A percentile compares a stretch with the other conserved stretches of the same genome.
These are phyloP conservation scores for Caenorhabditis macrosperma DNA, from an alignment of 2,888 invertebrate genomes.

Conservation along the genomic window DNA sequence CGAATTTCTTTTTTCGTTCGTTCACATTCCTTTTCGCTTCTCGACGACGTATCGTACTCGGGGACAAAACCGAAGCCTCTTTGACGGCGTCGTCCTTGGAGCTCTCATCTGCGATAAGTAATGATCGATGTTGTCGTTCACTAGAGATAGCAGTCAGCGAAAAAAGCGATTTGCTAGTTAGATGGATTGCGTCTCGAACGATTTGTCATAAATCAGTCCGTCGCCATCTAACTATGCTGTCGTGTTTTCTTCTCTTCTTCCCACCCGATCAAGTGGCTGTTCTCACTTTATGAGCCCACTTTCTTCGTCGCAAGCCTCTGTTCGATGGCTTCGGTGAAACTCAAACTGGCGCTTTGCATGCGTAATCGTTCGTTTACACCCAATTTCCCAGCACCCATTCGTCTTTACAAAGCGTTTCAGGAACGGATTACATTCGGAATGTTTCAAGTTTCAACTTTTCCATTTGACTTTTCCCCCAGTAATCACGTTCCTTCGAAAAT, in stretches of 20 bases:
- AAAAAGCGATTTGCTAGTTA: conserved; percentile 44
- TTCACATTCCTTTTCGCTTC: conserved; percentile 22
- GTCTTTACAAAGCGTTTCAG: not conserved
- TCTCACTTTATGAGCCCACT: conserved; percentile 19
- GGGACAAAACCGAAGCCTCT: not conserved
- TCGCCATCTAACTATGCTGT: conserved; percentile 40
- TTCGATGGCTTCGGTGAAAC: not conserved
- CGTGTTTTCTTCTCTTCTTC: conserved; percentile 34
- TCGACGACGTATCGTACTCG: not conserved
- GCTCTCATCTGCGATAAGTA: conserved; percentile 9
- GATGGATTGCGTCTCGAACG: conserved; percentile 50
- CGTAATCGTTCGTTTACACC: conserved; percentile 12
- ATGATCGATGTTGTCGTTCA: conserved; percentile 24
- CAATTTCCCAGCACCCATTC: conserved; percentile 11
- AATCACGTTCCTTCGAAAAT: too few species aligned
- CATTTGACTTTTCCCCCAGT: too few species aligned
- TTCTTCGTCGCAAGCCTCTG: not conserved
- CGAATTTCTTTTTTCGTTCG: conserved; percentile 39
- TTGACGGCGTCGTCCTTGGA: conserved; percentile 25
- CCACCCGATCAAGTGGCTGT: conserved; percentile 7
- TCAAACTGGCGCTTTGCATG: not conserved
- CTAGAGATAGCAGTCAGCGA: conserved; percentile 15
- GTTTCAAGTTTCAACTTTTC: not conserved
- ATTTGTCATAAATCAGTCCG: conserved; percentile 58
- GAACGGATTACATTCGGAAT: not conserved